Evolutionary conservation across 2,888 invertebrate species (phyloP).

Genomic region (Malachius bipustulatus): DNA sequence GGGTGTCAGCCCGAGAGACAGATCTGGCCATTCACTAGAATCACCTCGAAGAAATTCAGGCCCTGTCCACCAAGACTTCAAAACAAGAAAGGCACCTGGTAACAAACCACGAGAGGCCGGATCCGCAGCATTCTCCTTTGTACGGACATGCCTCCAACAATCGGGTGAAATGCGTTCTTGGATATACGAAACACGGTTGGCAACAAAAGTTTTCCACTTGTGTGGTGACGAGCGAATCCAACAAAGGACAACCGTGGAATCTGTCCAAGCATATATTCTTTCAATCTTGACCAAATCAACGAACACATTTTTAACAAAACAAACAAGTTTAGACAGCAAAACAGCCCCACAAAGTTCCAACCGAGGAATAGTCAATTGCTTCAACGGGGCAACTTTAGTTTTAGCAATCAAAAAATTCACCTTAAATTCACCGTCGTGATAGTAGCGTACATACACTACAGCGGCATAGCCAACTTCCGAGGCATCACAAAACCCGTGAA

Average conservation of each 20-base stretch:
- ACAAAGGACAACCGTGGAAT: not conserved
- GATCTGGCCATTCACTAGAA: too few species aligned
- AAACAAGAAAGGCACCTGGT: not conserved
- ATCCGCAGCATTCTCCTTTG: not conserved
- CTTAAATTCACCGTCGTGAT: not conserved
- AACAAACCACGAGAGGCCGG: not conserved
- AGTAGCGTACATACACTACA: not conserved
- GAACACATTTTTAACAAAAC: not conserved
- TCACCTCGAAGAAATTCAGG: too few species aligned
- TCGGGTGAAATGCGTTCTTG: not conserved
- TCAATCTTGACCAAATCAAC: not conserved
- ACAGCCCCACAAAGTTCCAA: not conserved
- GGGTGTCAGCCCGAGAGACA: too few species aligned
- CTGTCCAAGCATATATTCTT: constrained; percentile 1
- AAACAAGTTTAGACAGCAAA: not conserved
- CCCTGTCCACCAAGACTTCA: not conserved
- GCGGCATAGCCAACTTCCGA: not conserved
- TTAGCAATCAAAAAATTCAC: not conserved
- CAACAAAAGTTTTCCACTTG: not conserved
- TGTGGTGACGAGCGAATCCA: not conserved
- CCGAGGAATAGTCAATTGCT: not conserved
- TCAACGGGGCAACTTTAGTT: constrained; percentile 3
- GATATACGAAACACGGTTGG: not conserved
- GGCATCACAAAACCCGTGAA: not conserved
- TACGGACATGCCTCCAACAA: not conserved